phyloP scores from a whole-genome alignment of 2,797 vertebrate genomes.

The Schizothorax lantsangensis region DNA sequence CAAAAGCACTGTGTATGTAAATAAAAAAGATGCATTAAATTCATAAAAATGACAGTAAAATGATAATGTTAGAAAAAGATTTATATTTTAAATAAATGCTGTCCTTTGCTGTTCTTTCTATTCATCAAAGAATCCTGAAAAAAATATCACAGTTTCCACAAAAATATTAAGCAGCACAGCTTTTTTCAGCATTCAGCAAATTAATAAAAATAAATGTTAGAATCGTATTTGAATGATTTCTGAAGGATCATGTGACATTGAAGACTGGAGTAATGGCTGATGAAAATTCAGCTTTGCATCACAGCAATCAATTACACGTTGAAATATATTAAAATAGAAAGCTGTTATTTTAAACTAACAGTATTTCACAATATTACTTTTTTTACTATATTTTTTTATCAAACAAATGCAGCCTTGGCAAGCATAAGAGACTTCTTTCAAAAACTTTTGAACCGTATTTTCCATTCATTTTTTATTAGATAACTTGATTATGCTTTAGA shows the following conservation, averaged over 20 bases:
- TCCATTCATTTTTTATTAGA: too few relatives aligned
- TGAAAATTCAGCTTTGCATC: not conserved
- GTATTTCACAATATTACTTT: not conserved
- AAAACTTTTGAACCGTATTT: not conserved
- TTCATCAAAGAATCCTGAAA: not conserved
- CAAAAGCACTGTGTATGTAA: not conserved
- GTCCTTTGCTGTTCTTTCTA: not conserved
- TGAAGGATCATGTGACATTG: not conserved
- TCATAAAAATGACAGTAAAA: not conserved
- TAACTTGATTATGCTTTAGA: too few relatives aligned
- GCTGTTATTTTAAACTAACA: too few relatives aligned
- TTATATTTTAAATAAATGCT: not conserved
- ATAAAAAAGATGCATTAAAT: not conserved
- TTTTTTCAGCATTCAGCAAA: not conserved
- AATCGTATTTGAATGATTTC: not conserved
- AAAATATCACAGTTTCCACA: not conserved
- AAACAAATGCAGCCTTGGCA: not conserved
- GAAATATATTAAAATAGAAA: not conserved
- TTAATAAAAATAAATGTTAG: not conserved
- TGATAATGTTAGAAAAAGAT: not conserved
- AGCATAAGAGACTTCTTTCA: not conserved
- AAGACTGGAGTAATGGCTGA: not conserved
- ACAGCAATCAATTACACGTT: not conserved
- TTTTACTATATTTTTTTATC: not conserved
- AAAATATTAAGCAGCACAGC: not conserved